Conservation (phyloP, 1,140 invertebrate species). For the Drosophila ogumai region DNA sequence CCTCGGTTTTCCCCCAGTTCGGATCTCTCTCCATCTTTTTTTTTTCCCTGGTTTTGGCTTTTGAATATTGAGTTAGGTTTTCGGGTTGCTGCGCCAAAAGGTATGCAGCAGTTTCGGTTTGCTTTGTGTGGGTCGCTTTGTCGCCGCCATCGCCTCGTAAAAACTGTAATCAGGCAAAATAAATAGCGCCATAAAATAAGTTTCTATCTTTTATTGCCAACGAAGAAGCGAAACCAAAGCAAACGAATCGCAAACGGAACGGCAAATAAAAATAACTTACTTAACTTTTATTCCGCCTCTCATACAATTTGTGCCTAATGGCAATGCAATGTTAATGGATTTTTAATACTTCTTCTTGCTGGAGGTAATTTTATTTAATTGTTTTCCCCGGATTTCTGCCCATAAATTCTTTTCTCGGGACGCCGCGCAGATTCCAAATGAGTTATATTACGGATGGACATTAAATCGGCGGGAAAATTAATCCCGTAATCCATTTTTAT, state of each 20-base stretch:
- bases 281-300: slow-evolving; percentile 65
- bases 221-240: slow-evolving; percentile 24
- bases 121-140: slow-evolving; percentile 51
- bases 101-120: slow-evolving; percentile 53
- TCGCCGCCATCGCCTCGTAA: slow-evolving; percentile 73
- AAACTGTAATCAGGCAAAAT: slow-evolving; percentile 82
- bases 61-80: slow-evolving; percentile 81
- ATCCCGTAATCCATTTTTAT: neutral
- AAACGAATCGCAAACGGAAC: slow-evolving; percentile 17
- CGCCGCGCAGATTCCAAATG: slow-evolving; percentile 4
- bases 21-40: slow-evolving; percentile 14
- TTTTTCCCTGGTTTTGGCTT: slow-evolving; percentile 47
- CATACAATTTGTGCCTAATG: slow-evolving; percentile 72
- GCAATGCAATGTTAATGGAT: slow-evolving; percentile 62
- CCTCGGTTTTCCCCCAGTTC: neutral
- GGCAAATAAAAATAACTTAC: slow-evolving; percentile 72
- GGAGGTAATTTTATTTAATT: slow-evolving; percentile 66
- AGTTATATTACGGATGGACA: slow-evolving; percentile 13
- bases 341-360: slow-evolving; percentile 64
- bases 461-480: slow-evolving; percentile 16
- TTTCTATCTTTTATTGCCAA: slow-evolving; percentile 81
- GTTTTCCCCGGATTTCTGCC: slow-evolving; percentile 39
- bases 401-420: slow-evolving; percentile 43
- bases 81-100: slow-evolving; percentile 49
- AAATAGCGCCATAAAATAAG: slow-evolving; percentile 84